A percentile compares a stretch with the other conserved stretches of the same genome.
These are phyloP conservation scores for Poeciliopsis infans DNA, from an alignment of 2,797 vertebrate species.

Conservation along the genomic window DNA sequence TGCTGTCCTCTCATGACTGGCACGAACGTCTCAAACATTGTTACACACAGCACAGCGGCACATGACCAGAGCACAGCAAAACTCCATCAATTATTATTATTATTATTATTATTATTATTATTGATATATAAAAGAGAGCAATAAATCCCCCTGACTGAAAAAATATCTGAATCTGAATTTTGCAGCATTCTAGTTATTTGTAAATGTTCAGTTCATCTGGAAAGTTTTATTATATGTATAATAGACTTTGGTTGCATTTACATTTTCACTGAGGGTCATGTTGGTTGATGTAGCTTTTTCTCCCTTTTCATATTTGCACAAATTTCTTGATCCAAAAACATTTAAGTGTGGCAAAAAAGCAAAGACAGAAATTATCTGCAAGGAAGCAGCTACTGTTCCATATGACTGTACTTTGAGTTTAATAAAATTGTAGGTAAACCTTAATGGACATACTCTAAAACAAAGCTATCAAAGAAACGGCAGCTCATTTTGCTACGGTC, in stretches of 20 bases:
- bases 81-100: not conserved
- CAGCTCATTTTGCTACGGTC: too few species aligned
- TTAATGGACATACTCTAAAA: too few species aligned
- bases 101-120: slow-evolving; percentile 5
- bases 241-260: too few species aligned
- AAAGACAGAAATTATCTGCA: too few species aligned
- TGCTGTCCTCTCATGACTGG: slow-evolving; percentile 44
- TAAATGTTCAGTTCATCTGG: not conserved
- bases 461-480: too few species aligned
- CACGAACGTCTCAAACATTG: slow-evolving; percentile 27
- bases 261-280: too few species aligned
- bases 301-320: not conserved
- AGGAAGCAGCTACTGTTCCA: not conserved
- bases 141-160: not conserved
- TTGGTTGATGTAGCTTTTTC: too few species aligned
- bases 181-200: not conserved
- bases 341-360: too few species aligned
- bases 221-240: too few species aligned
- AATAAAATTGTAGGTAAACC: too few species aligned
- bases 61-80: slow-evolving; percentile 4
- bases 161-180: not conserved
- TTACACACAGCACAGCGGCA: slow-evolving; percentile 6
- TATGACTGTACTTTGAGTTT: not conserved
- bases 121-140: not conserved
- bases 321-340: not conserved